Evolutionary conservation across 92 coral and sea anemone genomes (phyloP).

Genomic region (Desmophyllum pertusum): DNA sequence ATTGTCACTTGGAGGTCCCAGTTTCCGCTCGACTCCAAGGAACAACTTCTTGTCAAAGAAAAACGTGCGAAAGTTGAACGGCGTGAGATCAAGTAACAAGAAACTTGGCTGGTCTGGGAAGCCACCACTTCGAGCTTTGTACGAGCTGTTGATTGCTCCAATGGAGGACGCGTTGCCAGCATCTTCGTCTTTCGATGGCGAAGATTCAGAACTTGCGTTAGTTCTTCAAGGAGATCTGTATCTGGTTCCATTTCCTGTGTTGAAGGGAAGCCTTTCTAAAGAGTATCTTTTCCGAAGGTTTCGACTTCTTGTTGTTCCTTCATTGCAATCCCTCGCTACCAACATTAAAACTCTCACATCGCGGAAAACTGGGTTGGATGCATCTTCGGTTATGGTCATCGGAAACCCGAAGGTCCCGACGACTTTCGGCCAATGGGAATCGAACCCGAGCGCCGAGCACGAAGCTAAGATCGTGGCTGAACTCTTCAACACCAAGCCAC

Average conservation of each 20-base stretch:
- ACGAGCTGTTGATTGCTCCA: conserved; percentile 91
- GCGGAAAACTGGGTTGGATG: conserved; percentile 41
- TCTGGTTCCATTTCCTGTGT: conserved; percentile 93
- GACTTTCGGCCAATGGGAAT: conserved; percentile 92
- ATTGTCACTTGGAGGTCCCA: conserved; percentile 64
- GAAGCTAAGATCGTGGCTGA: conserved; percentile 97
- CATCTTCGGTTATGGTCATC: conserved; percentile 80
- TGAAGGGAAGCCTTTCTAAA: conserved; percentile 87
- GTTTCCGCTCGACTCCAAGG: conserved; percentile 77
- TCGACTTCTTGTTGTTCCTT: conserved; percentile 86
- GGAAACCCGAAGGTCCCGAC: conserved; percentile 96
- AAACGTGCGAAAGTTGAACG: conserved; percentile 87
- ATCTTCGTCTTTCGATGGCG: conserved; percentile 85
- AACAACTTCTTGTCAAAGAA: conserved; percentile 57
- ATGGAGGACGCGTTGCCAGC: conserved; percentile 88
- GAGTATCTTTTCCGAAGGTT: conserved; percentile 87
- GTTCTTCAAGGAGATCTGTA: conserved; percentile 96
- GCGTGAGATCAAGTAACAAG: conserved; percentile 72
- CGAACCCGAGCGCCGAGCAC: conserved; percentile 92
- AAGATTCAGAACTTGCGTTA: conserved; percentile 85
- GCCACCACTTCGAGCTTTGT: conserved; percentile 92
- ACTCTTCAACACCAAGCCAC: conserved; percentile 88
- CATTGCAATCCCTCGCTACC: conserved; percentile 74
- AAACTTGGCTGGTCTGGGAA: conserved; percentile 78
- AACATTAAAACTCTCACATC: conserved; percentile 49